These are phyloP conservation scores for Tetraneura akinire DNA, from an alignment of 1,140 invertebrate genomes.

Conservation along the genomic window DNA sequence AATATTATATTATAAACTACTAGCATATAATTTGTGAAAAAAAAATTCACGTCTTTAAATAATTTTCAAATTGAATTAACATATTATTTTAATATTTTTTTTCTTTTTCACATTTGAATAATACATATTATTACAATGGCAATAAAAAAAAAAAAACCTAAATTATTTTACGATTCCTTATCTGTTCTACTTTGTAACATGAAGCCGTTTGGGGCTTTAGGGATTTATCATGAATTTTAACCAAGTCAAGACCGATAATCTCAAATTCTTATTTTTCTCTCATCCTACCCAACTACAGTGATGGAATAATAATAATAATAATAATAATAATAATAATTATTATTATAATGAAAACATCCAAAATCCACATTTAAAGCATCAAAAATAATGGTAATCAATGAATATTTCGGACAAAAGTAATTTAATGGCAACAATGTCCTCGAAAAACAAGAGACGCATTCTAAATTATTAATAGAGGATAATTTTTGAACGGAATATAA, in stretches of 20 bases:
- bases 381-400: conserved; percentile 48
- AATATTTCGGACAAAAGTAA: conserved; percentile 47
- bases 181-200: conserved; percentile 27
- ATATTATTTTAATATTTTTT: conserved; percentile 26
- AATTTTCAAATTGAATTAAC: conserved; percentile 26
- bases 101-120: conserved; percentile 26
- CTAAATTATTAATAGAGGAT: conserved; percentile 45
- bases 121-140: conserved; percentile 24
- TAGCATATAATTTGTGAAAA: neutral
- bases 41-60: conserved; percentile 2
- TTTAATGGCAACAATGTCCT: conserved; percentile 45
- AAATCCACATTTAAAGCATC: conserved; percentile 36
- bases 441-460: conserved; percentile 34
- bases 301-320: neutral
- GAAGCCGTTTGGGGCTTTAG: neutral
- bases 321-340: conserved; percentile 3
- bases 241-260: conserved; percentile 15
- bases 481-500: conserved; percentile 50
- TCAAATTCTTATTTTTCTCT: conserved; percentile 3
- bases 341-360: conserved; percentile 32
- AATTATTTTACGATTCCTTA: conserved; percentile 44
- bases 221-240: conserved; percentile 43
- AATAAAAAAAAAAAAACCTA: conserved; percentile 33
- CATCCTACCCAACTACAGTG: neutral
- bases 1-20: no score